These are phyloP conservation scores for Porites lutea DNA, from an alignment of 64 coral and sea anemone species.

Conservation along the genomic window DNA sequence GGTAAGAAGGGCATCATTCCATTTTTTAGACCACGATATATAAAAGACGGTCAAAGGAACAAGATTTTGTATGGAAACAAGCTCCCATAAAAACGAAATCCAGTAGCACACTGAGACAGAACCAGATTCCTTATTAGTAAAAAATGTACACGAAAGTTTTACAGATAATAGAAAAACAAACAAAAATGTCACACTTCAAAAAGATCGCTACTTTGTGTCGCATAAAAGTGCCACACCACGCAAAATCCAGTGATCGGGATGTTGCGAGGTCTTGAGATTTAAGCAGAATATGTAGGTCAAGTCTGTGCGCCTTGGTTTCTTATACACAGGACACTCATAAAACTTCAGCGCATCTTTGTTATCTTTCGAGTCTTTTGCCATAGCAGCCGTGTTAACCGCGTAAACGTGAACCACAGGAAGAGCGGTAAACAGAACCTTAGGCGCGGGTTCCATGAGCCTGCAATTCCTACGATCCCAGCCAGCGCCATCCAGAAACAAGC, in stretches of 20 bases:
- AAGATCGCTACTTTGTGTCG: constrained; percentile 84
- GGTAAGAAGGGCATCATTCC: too few species aligned
- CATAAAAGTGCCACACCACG: constrained; percentile 95
- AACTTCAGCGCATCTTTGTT: constrained; percentile 73
- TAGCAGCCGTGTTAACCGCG: constrained; percentile 84
- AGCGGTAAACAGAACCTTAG: constrained; percentile 92
- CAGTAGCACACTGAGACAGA: too few species aligned
- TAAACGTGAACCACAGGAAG: constrained; percentile 93
- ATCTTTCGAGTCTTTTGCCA: constrained; percentile 13
- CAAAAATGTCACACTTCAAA: too few species aligned
- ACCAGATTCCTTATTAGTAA: too few species aligned
- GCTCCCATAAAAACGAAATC: too few species aligned
- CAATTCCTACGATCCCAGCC: constrained; percentile 98
- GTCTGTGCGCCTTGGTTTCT: constrained; percentile 91
- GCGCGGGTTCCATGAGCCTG: constrained; percentile 84
- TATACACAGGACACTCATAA: constrained; percentile 99
- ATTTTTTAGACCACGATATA: too few species aligned
- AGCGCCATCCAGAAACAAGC: constrained; percentile 93
- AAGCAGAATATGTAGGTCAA: constrained; percentile 98
- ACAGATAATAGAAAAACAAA: too few species aligned
- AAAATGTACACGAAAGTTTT: too few species aligned
- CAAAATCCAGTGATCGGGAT: constrained; percentile 98
- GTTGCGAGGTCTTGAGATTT: constrained; percentile 87
- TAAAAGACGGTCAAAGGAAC: too few species aligned
- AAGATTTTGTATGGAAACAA: too few species aligned